Evolutionary conservation across 2,113 vertebrate species (phyloP).

Genomic region (Actenoides lindsayi): DNA sequence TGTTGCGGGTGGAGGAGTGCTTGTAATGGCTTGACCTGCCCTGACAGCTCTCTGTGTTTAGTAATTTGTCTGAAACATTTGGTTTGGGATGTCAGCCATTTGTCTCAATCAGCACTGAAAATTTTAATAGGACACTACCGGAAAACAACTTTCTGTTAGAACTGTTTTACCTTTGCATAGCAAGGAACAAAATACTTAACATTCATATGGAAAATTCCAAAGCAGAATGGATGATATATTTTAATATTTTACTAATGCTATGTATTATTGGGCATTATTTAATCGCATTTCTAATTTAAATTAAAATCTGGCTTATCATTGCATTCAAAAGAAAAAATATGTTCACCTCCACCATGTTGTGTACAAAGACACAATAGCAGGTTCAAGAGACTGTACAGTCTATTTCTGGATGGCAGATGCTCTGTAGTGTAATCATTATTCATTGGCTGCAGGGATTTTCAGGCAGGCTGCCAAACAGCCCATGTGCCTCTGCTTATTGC

Average conservation of each 20-base stretch:
- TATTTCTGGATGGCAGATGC: constrained; percentile 74
- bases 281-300: constrained; percentile 69
- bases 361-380: constrained; percentile 62
- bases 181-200: background rate
- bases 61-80: background rate
- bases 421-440: constrained; percentile 47
- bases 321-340: constrained; percentile 64
- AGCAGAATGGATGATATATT: background rate
- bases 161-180: background rate
- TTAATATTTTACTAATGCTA: background rate
- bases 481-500: constrained; percentile 74
- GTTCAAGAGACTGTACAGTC: constrained; percentile 51
- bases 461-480: constrained; percentile 68
- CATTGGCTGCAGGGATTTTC: constrained; percentile 61
- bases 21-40: background rate
- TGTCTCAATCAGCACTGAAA: background rate
- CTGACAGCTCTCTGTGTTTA: background rate
- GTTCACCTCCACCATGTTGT: constrained; percentile 56
- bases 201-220: background rate
- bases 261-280: constrained; percentile 40
- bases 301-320: constrained; percentile 36
- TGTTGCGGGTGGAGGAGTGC: background rate
- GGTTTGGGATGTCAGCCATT: background rate
- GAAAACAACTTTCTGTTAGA: background rate
- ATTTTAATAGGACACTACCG: background rate